Conservation (phyloP, 1,140 invertebrate genomes). For the Phymorhynchus buccinoides region DNA sequence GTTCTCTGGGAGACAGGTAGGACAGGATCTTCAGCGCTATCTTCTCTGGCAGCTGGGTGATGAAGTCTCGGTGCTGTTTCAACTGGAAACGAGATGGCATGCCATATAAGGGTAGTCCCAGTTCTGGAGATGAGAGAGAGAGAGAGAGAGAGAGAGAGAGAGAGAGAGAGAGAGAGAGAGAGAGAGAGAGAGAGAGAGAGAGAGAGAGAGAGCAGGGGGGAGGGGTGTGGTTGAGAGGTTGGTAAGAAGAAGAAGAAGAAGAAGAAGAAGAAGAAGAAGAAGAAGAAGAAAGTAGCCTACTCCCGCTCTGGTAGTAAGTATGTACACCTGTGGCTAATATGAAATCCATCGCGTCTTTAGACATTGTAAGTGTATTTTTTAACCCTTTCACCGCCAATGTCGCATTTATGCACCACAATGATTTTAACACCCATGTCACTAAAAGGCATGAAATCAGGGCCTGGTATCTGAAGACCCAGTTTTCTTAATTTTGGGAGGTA, state of each 20-base stretch:
- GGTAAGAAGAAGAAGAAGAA: neutral
- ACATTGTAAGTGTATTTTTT: too few species aligned
- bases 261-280: neutral
- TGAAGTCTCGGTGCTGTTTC: slow-evolving; percentile 67
- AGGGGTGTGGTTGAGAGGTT: neutral
- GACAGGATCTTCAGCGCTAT: slow-evolving; percentile 65
- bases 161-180: neutral
- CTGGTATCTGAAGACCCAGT: too few species aligned
- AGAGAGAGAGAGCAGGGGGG: neutral
- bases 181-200: neutral
- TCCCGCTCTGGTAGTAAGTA: too few species aligned
- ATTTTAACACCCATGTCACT: too few species aligned
- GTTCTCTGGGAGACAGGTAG: slow-evolving; percentile 58
- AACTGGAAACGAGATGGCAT: slow-evolving; percentile 57
- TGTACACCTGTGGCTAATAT: too few species aligned
- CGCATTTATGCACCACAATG: too few species aligned
- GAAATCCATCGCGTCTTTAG: too few species aligned
- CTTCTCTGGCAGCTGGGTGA: slow-evolving; percentile 62
- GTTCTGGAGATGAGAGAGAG: too few species aligned
- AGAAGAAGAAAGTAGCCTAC: neutral
- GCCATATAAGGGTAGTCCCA: too few species aligned
- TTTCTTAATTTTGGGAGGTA: too few species aligned
- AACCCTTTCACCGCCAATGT: too few species aligned
- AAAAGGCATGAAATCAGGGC: too few species aligned
- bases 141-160: slow-evolving; percentile 44